Evolutionary conservation across 2,888 invertebrate genomes (phyloP).

Genomic region (Archips crataeganus): DNA sequence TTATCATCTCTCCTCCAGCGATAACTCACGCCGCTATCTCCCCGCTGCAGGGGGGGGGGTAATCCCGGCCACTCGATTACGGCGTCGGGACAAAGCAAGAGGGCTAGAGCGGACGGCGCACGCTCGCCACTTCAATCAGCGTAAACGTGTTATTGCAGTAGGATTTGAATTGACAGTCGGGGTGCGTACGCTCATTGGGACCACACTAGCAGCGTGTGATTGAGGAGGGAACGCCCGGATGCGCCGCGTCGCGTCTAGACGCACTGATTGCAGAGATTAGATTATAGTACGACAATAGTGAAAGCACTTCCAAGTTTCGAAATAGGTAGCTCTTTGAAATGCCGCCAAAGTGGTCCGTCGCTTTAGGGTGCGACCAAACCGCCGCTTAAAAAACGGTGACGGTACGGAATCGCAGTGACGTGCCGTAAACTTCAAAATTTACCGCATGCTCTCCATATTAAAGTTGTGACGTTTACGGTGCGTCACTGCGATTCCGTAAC

Average conservation of each 20-base stretch:
- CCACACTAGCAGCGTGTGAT: background rate
- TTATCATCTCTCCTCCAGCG: constrained; percentile 4
- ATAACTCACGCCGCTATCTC: constrained; percentile 23
- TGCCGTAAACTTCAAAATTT: too few relatives aligned
- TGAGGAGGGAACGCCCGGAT: background rate
- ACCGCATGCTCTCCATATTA: too few relatives aligned
- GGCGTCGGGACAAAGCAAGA: background rate
- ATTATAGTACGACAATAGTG: background rate
- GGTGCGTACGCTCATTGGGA: background rate
- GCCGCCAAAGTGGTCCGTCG: background rate
- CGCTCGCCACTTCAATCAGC: constrained; percentile 5
- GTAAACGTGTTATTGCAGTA: constrained; percentile 1
- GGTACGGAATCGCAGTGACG: too few relatives aligned
- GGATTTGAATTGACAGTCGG: background rate
- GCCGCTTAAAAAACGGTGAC: too few relatives aligned
- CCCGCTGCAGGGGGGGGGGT: constrained; percentile 6
- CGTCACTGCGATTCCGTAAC: too few relatives aligned
- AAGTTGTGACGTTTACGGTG: too few relatives aligned
- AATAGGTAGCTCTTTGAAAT: background rate
- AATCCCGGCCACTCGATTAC: constrained; percentile 14
- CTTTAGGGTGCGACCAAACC: too few relatives aligned
- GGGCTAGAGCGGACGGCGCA: background rate
- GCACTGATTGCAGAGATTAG: background rate
- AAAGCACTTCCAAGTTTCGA: background rate
- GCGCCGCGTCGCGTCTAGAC: background rate